A percentile compares a stretch with the other conserved stretches of the same genome.
These are phyloP conservation scores for Pipra filicauda DNA, from an alignment of 2,113 vertebrate species.

Conservation along the genomic window DNA sequence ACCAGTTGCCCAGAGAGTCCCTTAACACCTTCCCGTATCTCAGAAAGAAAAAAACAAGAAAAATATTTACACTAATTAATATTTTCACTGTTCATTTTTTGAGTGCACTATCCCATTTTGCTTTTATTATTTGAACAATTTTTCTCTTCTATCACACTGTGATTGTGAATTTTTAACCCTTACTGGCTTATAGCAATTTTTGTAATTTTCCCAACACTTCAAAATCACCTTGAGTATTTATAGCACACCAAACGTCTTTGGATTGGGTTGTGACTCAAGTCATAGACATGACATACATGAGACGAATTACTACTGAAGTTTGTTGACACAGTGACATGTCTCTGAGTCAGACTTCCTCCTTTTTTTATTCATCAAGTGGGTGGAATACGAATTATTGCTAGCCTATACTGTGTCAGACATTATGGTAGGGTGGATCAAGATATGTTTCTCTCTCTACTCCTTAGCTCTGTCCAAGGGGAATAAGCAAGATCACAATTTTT, in stretches of 20 bases:
- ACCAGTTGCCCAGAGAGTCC: background rate
- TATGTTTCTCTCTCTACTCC: background rate
- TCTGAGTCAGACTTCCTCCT: constrained; percentile 33
- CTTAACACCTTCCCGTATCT: background rate
- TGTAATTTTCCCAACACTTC: background rate
- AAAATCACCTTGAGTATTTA: background rate
- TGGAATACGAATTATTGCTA: background rate
- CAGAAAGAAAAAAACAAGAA: background rate
- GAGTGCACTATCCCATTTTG: background rate
- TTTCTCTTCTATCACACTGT: background rate
- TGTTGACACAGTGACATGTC: background rate
- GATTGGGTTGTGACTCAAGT: background rate
- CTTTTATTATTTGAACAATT: background rate
- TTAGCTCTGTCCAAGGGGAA: background rate
- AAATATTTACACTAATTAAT: background rate
- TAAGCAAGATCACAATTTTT: background rate
- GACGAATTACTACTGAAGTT: background rate
- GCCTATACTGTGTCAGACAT: background rate
- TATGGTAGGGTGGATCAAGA: background rate
- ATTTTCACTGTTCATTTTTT: background rate
- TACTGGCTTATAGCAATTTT: background rate
- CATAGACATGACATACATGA: background rate
- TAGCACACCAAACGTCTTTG: background rate
- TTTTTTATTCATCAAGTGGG: background rate
- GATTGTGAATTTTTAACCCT: background rate